These are phyloP conservation scores for Scolopax bukidnonensis DNA, from an alignment of 2,797 vertebrate species.

Conservation along the genomic window DNA sequence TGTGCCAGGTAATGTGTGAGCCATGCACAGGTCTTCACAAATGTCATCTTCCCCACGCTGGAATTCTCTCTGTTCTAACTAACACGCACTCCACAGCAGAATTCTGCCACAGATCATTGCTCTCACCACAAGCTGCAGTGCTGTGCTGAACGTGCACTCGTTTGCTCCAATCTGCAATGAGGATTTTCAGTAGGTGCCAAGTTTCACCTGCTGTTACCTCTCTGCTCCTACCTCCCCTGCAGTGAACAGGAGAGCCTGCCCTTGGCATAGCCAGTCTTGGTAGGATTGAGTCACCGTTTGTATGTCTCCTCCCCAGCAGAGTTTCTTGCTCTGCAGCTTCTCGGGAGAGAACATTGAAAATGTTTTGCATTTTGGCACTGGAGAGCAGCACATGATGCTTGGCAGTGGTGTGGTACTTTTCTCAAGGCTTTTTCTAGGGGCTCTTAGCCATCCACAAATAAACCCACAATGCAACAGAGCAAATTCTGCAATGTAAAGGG, in stretches of 20 bases:
- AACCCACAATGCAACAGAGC: not conserved
- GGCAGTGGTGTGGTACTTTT: not conserved
- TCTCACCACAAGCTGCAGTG: not conserved
- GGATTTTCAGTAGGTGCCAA: not conserved
- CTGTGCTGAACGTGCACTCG: not conserved
- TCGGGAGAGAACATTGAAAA: not conserved
- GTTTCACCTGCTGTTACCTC: not conserved
- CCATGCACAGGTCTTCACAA: not conserved
- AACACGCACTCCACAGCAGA: not conserved
- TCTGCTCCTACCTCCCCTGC: not conserved
- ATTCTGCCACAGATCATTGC: not conserved
- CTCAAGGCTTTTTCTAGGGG: not conserved
- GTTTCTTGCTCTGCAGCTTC: constrained; percentile 22
- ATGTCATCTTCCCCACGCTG: not conserved
- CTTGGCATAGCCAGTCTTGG: not conserved
- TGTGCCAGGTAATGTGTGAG: not conserved
- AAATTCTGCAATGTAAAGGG: not conserved
- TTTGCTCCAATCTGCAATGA: not conserved
- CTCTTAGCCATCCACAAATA: not conserved
- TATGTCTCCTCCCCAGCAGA: not conserved
- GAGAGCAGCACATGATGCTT: not conserved
- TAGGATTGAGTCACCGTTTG: not conserved
- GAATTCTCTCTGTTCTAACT: not conserved
- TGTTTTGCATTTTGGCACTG: not conserved
- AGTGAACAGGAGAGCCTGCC: not conserved